Percentiles rank a stretch among this genome's conserved stretches.
Conservation (phyloP, 2,888 invertebrate species). For the Aspidiotus rigidus region DNA sequence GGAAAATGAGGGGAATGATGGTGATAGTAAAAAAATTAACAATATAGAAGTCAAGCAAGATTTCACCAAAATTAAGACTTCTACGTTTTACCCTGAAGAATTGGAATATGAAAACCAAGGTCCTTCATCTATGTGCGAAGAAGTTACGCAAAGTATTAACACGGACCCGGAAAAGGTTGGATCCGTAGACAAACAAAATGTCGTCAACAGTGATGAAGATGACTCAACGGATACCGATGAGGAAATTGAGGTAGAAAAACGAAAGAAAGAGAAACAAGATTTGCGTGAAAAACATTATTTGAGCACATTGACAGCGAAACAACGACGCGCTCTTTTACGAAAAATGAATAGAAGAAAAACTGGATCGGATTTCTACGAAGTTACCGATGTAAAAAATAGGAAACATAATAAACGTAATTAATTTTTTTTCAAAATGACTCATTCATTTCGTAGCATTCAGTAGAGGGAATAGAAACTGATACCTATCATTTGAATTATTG, state of each 20-base stretch:
- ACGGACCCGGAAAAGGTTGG: conserved; percentile 26
- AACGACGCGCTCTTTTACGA: conserved; percentile 64
- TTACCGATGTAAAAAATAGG: conserved; percentile 78
- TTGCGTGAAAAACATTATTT: conserved; percentile 41
- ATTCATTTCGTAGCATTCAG: too few species aligned
- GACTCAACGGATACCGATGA: conserved; percentile 57
- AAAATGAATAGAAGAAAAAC: conserved; percentile 67
- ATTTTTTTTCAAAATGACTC: too few species aligned
- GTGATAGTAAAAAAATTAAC: conserved; percentile 27
- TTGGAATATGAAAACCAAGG: conserved; percentile 7
- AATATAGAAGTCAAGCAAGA: conserved; percentile 57
- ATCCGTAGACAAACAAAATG: conserved; percentile 36
- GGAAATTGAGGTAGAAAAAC: conserved; percentile 46
- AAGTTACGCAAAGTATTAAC: conserved; percentile 33
- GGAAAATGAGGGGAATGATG: background rate
- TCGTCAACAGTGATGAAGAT: conserved; percentile 34
- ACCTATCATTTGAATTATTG: too few species aligned
- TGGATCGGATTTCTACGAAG: conserved; percentile 83
- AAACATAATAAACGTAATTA: conserved; percentile 41
- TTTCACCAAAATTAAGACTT: conserved; percentile 69
- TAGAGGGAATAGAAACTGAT: too few species aligned
- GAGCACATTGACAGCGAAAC: conserved; percentile 62
- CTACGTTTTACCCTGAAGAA: conserved; percentile 55
- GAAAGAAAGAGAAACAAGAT: conserved; percentile 36
- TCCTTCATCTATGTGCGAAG: conserved; percentile 26